These are phyloP conservation scores for Apistogramma diplotaenia DNA, from an alignment of 2,113 vertebrate genomes.

Conservation along the genomic window DNA sequence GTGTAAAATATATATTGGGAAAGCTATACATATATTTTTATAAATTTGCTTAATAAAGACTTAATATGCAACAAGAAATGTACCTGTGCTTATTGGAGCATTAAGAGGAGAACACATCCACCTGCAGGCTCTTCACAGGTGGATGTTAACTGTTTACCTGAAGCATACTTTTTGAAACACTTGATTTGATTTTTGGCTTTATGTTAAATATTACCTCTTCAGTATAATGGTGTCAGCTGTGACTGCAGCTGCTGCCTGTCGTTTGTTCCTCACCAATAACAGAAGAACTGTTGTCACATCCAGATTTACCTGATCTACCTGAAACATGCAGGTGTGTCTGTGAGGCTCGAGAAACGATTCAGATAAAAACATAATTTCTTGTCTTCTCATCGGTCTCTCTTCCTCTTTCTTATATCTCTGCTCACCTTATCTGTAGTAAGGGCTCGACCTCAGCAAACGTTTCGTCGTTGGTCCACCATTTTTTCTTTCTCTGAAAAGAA, in stretches of 20 bases:
- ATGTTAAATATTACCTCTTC: neutral
- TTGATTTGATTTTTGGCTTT: neutral
- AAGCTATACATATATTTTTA: conserved; percentile 57
- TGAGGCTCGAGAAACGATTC: neutral
- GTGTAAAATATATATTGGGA: conserved; percentile 43
- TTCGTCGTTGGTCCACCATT: fast-evolving
- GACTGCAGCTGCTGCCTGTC: neutral
- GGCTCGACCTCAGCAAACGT: neutral
- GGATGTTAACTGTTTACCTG: neutral
- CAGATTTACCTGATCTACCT: neutral
- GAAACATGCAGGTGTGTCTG: neutral
- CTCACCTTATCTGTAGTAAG: neutral
- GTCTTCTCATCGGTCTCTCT: neutral
- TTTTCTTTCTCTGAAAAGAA: neutral
- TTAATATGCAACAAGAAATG: conserved; percentile 20
- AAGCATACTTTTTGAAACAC: neutral
- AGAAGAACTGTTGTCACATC: neutral
- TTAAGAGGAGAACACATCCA: neutral
- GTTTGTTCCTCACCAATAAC: neutral
- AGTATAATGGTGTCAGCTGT: neutral
- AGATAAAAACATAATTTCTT: neutral
- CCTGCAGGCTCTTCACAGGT: neutral
- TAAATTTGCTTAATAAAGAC: conserved; percentile 75
- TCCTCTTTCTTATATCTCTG: no score
- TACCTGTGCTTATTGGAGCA: neutral